A percentile compares a stretch with the other conserved stretches of the same genome.
Evolutionary conservation across 2,888 invertebrate species (phyloP).

Genomic region (Tineola bisselliella): DNA sequence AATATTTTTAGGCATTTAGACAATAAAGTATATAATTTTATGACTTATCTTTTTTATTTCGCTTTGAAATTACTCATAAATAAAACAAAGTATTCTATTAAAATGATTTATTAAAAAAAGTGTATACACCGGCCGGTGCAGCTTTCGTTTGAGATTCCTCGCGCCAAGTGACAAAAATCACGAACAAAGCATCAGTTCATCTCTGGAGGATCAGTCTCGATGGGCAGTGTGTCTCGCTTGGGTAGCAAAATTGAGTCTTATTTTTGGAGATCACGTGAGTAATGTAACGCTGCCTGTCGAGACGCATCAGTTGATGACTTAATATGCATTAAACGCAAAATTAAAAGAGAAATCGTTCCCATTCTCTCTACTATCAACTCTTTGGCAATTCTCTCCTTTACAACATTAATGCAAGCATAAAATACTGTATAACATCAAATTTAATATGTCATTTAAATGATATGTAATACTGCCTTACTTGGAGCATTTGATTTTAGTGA

Average conservation of each 20-base stretch:
- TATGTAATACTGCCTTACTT: not conserved
- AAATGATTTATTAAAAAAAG: slow-evolving; percentile 49
- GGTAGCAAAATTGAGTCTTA: not conserved
- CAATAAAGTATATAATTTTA: no score
- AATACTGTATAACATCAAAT: not conserved
- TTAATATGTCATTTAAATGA: not conserved
- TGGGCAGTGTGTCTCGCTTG: not conserved
- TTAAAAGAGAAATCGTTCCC: not conserved
- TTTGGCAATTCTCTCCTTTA: slow-evolving; percentile 5
- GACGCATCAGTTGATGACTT: not conserved
- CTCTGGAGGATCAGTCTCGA: not conserved
- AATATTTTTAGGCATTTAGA: no score
- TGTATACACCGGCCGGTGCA: slow-evolving; percentile 9
- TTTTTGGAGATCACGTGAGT: not conserved
- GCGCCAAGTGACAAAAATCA: slow-evolving; percentile 8
- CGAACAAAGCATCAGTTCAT: not conserved
- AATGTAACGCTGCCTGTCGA: not conserved
- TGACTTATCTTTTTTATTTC: no score
- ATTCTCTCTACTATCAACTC: not conserved
- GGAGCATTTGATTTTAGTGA: not conserved
- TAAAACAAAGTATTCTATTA: slow-evolving; percentile 23
- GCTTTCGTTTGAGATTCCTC: slow-evolving; percentile 18
- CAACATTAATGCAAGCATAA: slow-evolving; percentile 3
- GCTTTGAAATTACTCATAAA: not conserved
- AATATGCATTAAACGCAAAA: not conserved